phyloP scores from a whole-genome alignment of 1,140 invertebrate species.

The Choristoneura fumiferana region DNA sequence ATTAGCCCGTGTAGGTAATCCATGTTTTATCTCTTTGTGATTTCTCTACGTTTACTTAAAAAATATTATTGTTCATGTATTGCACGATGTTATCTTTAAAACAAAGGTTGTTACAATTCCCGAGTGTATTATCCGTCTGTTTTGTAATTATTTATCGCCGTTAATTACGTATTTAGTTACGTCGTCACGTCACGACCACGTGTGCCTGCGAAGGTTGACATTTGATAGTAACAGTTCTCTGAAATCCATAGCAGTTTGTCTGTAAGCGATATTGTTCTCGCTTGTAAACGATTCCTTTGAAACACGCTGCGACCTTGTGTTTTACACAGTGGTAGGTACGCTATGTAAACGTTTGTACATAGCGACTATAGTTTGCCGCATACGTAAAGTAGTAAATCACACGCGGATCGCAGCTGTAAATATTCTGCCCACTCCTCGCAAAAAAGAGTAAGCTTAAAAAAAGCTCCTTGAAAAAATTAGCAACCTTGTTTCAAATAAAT shows the following conservation, averaged over 20 bases:
- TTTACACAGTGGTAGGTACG: constrained; percentile 11
- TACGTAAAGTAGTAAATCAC: constrained; percentile 53
- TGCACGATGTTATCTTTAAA: too few relatives aligned
- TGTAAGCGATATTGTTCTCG: constrained; percentile 13
- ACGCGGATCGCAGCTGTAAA: constrained; percentile 48
- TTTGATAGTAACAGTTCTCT: constrained; percentile 15
- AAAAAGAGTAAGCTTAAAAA: constrained; percentile 43
- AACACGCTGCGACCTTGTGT: constrained; percentile 48
- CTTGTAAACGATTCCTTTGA: constrained; percentile 32
- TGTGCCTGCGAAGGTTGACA: constrained; percentile 1
- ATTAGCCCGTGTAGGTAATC: too few relatives aligned
- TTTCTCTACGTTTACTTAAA: too few relatives aligned
- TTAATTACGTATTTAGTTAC: not conserved
- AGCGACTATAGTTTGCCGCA: constrained; percentile 39
- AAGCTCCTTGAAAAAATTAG: constrained; percentile 41
- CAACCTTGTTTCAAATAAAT: constrained; percentile 46
- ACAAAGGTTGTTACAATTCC: too few relatives aligned
- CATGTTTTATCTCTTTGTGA: too few relatives aligned
- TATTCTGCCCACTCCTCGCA: constrained; percentile 51
- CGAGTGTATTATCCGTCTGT: too few relatives aligned
- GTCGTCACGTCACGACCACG: not conserved
- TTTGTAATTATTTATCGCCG: too few relatives aligned
- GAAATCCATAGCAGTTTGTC: constrained; percentile 7
- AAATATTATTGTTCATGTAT: too few relatives aligned
- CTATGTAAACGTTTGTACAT: constrained; percentile 23